Evolutionary conservation across 2,113 vertebrate genomes (phyloP), one percentile per base, ranked within the genome.

Genomic region (Brachionichthys hirsutus): DNA sequence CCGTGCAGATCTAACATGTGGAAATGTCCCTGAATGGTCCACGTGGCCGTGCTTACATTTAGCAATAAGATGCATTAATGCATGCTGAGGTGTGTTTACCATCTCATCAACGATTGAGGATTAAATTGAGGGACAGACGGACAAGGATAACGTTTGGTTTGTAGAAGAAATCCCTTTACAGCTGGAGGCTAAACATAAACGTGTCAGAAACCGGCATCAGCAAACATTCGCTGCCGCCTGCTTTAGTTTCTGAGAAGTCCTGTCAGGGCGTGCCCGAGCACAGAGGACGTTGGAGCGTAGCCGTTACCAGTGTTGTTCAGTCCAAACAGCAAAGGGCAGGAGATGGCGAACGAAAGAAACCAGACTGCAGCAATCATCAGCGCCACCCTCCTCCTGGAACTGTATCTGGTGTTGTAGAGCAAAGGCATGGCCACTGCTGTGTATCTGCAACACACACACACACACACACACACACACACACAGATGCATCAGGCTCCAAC

Each of bases 261-360:
- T 15, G 1, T 42, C 14, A 15, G 12, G 40, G 30, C 24, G 0
- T 10, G 3, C 30, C 41, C 12, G 40, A 52, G 1, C 3, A 17
- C 9, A 74, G 52, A 18, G 15, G 6, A 51, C 14, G 18, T 35
- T 69, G 10, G 24, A 34, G 34, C 13, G 12, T 1, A 3, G 34
- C 9, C 16, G 16, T 77, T 75, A 91, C 91, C 91, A 1, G 89
- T 88, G 77, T 91, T 90, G 65, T 92, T 91, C 54, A 92, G 85
- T 53, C 91, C 91, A 24, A 92, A 92, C 66, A 92, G 75, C 43
- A 92, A 77, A 11, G 91, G 91, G 62, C 89, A 92, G 74, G 91
- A 92, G 56, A 92, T 91, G 74, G 91, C 88, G 16, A 92, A 90
- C 4, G 91, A 92, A 5, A 92, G 89, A 69, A 91, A 90, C 91